A percentile compares a stretch with the other conserved stretches of the same genome.
phyloP scores from a whole-genome alignment of 2,888 invertebrate species.

The Hyppa rectilinea region DNA sequence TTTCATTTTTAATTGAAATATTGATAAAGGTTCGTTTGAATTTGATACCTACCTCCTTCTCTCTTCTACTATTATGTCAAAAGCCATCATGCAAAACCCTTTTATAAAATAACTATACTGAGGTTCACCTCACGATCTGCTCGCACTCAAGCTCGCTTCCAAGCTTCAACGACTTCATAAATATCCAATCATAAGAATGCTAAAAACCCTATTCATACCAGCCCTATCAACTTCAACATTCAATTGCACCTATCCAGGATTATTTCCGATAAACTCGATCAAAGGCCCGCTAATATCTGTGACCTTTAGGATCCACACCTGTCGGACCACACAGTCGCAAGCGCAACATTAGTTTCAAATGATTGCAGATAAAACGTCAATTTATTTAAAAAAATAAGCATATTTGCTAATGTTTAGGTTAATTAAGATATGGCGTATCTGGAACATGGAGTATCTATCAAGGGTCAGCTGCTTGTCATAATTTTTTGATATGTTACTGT shows the following conservation, averaged over 20 bases:
- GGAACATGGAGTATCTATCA: slow-evolving; percentile 27
- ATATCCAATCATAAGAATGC: slow-evolving; percentile 26
- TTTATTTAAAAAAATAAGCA: slow-evolving; percentile 40
- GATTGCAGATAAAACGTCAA: slow-evolving; percentile 52
- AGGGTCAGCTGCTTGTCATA: slow-evolving; percentile 38
- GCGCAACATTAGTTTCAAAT: slow-evolving; percentile 56
- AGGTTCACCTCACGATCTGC: background rate
- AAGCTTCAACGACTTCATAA: background rate
- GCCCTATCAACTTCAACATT: slow-evolving; percentile 39
- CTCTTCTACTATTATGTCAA: background rate
- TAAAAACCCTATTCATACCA: slow-evolving; percentile 28
- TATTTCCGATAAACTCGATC: slow-evolving; percentile 56
- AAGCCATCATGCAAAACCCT: background rate
- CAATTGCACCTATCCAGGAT: slow-evolving; percentile 43
- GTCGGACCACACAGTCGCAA: slow-evolving; percentile 61
- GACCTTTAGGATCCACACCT: slow-evolving; percentile 66
- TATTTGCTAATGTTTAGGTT: slow-evolving; percentile 45
- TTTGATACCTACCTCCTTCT: background rate
- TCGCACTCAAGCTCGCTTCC: too few relatives aligned
- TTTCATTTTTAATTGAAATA: too few relatives aligned
- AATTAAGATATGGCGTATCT: slow-evolving; percentile 52
- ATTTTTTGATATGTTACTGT: slow-evolving; percentile 15
- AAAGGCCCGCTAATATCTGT: slow-evolving; percentile 68
- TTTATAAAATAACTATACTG: background rate
- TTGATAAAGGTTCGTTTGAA: background rate